Conservation (phyloP, 2,888 invertebrate species). For the Chirona hameri region DNA sequence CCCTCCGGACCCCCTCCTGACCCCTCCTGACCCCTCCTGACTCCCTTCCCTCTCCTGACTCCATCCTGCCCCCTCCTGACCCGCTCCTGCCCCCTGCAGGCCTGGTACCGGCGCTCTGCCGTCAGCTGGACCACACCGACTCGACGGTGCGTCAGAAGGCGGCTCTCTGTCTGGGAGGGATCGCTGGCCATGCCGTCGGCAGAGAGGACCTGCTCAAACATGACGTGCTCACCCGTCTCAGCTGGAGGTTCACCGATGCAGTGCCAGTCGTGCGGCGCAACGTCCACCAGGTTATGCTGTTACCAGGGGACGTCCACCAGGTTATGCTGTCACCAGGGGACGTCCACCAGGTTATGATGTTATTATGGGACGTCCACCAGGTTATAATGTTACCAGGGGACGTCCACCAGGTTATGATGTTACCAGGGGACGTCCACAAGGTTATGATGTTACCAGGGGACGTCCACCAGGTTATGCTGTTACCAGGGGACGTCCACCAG, state of each 20-base stretch:
- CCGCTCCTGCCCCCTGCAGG: neutral
- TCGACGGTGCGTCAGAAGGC: constrained; percentile 2
- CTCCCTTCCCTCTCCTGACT: neutral
- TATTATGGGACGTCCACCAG: no score
- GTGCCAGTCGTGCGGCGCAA: neutral
- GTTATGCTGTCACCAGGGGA: no score
- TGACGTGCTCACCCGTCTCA: constrained; percentile 5
- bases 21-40: neutral
- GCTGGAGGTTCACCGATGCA: neutral
- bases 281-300: neutral
- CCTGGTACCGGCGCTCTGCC: neutral
- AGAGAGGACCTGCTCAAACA: neutral
- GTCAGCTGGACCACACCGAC: neutral
- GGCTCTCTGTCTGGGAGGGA: neutral
- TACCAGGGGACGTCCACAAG: no score
- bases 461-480: no score
- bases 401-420: no score
- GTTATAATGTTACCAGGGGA: no score
- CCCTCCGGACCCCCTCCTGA: no score
- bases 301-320: no score
- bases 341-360: no score
- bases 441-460: no score
- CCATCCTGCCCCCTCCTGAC: neutral
- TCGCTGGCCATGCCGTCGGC: neutral
- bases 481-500: no score